Base-by-base conservation (phyloP, 1,140 invertebrate species). In the Leguminivora glycinivorella region DNA sequence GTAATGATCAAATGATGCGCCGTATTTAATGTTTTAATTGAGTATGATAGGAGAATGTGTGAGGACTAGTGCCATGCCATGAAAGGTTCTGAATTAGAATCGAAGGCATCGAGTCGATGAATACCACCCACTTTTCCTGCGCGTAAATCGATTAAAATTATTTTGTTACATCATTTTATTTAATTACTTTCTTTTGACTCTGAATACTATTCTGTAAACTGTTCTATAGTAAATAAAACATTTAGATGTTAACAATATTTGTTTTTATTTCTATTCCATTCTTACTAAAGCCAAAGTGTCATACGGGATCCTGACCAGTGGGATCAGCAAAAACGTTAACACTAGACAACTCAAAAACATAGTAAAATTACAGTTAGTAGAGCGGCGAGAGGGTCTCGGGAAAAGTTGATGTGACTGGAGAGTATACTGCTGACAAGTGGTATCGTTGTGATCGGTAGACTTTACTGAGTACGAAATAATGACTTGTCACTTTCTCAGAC, bases 41-140 rank as follows among this genome's bases (percentile, higher is more conserved):
- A 83, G 87, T 81, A 90, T 91, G 88, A 89, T 88, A 91, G 89
- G 85, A 87, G 88, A 87, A 85, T 91, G 83, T 90, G 81, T 88
- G 83, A 88, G 87, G 89, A 89, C 89, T 89, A 87, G 89, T 91
- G 89, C 88, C 88, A 91, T 91, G 89, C 89, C 88, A 77, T 91
- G 89, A 91, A 91, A 91, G 89, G 88, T 91, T 91, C 89, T 90
- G 82, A 84, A 83, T 87, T 90, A 89, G 88, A 91, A 91, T 91
- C 88, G 81, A 88, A 87, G 88, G 88, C 89, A 90, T 91, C 79
- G 81, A 88, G 84, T 88, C 87, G 81, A 85, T 86, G 84, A 84
- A 89, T 91, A 89, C 89, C 88, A 91, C 89, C 89, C 89, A 89
- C 87, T 91, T 89, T 87, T 87, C 84, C 81, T 84, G 84, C 82